Evolutionary conservation across 2,113 vertebrate genomes (phyloP), one percentile per base, ranked within the genome.

Genomic region (Chamaea fasciata): DNA sequence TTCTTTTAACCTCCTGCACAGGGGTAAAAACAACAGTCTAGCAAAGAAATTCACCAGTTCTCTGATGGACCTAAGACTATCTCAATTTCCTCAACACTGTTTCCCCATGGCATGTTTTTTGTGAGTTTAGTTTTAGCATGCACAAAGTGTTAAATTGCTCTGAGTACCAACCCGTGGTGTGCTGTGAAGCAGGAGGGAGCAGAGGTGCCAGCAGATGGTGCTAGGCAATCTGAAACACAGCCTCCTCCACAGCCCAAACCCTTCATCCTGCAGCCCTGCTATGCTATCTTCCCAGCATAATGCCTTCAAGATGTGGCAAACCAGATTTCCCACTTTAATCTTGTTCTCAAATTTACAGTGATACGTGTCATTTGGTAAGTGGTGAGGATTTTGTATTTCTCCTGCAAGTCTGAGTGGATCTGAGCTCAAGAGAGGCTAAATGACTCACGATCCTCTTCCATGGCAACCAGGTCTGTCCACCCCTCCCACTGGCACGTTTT

Each of bases 161-260:
- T n/a, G 22, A 41, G 50, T 5, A 13, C 37, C 67, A 82, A 4
- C 7, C 16, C 2, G 8, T n/a, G 56, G 62, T 60, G 49, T 22
- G 19, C n/a, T 47, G 82, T 7, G 46, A 13, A 28, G 44, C 50
- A 67, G 67, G 55, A 37, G 8, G 3, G 30, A 86, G 63, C 35
- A 18, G 49, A 64, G 49, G 19, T 33, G 77, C 90, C 95, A 96
- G 83, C 77, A 97, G 95, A 90, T 95, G 94, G 94, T 68, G 94
- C 95, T 56, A 52, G 26, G 50, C 47, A 21, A 31, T 47, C 47
- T 86, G 9, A 31, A 74, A 90, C 24, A 92, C 24, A 49, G 27
- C 46, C 71, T 71, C 37, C 63, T 33, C 35, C 52, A 13, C 57
- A 71, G 12, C 59, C 31, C 47, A 31, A 64, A 68, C 37, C 55